A percentile compares a stretch with the other conserved stretches of the same genome.
Conservation (phyloP, 2,888 invertebrate genomes). For the Dastarcus helophoroides region DNA sequence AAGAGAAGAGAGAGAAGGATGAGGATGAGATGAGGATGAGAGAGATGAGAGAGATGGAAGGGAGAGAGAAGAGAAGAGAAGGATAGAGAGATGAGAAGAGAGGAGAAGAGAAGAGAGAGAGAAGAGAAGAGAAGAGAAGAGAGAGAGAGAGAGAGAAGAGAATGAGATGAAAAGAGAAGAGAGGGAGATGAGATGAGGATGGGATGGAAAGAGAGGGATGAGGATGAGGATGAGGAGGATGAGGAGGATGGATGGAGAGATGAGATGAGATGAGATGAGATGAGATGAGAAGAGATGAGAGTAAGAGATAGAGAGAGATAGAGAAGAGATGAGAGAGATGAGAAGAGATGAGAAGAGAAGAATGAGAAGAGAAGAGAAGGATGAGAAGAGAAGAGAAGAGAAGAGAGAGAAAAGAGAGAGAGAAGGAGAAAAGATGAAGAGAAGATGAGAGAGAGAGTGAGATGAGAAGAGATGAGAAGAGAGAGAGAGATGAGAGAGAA, state of each 20-base stretch:
- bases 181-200: too few species aligned
- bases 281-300: constrained; percentile 3
- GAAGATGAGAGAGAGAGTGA: constrained; percentile 1
- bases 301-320: too few species aligned
- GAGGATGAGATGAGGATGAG: neutral
- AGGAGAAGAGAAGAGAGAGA: neutral
- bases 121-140: neutral
- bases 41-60: too few species aligned
- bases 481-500: too few species aligned
- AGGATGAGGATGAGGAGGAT: too few species aligned
- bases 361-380: too few species aligned
- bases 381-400: too few species aligned
- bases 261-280: constrained; percentile 1
- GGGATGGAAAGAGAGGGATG: too few species aligned
- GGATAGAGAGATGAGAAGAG: neutral
- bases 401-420: constrained; percentile 2
- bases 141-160: too few species aligned
- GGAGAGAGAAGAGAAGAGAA: neutral
- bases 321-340: too few species aligned
- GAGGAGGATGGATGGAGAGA: constrained; percentile 1
- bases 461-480: neutral
- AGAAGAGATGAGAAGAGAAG: too few species aligned
- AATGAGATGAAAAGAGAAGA: constrained; percentile 5
- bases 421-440: too few species aligned
- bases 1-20: neutral